Conservation (phyloP, 2,113 vertebrate genomes). For the Brachionichthys hirsutus region DNA sequence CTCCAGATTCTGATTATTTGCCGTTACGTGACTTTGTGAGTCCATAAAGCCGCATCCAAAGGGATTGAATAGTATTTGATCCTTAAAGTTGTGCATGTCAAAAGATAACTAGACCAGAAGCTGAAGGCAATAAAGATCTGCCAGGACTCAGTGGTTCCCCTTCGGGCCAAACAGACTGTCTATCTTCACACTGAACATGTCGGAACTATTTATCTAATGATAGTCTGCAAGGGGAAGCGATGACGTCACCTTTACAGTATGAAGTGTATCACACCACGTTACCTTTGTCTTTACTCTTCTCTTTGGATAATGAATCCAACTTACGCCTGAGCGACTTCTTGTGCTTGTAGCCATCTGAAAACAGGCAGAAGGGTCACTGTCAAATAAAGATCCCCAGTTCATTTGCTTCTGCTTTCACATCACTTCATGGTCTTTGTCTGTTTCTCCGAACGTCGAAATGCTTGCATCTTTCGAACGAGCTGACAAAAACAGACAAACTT, state of each 20-base stretch:
- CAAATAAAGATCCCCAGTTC: background rate
- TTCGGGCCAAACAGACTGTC: constrained; percentile 30
- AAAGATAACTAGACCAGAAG: constrained; percentile 28
- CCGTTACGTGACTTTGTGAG: constrained; percentile 28
- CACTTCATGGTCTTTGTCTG: background rate
- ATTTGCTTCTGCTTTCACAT: background rate
- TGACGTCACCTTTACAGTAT: background rate
- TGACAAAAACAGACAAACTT: too few species aligned
- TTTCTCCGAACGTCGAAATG: background rate
- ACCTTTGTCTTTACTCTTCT: constrained; percentile 98
- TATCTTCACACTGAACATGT: too few species aligned
- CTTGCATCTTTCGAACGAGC: too few species aligned
- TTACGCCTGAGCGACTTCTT: constrained; percentile 95
- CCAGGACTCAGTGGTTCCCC: constrained; percentile 18
- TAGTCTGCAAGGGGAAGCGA: constrained; percentile 12
- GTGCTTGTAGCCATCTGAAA: constrained; percentile 92
- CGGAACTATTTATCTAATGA: too few species aligned
- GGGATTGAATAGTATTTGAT: constrained; percentile 47
- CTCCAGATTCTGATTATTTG: constrained; percentile 54
- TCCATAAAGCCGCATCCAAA: constrained; percentile 42
- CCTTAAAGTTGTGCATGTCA: constrained; percentile 31
- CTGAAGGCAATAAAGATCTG: constrained; percentile 27
- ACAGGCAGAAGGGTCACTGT: constrained; percentile 14
- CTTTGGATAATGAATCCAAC: constrained; percentile 95
- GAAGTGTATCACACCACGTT: constrained; percentile 35